phyloP scores from a whole-genome alignment of 2,888 invertebrate species.

The Luperina testacea region DNA sequence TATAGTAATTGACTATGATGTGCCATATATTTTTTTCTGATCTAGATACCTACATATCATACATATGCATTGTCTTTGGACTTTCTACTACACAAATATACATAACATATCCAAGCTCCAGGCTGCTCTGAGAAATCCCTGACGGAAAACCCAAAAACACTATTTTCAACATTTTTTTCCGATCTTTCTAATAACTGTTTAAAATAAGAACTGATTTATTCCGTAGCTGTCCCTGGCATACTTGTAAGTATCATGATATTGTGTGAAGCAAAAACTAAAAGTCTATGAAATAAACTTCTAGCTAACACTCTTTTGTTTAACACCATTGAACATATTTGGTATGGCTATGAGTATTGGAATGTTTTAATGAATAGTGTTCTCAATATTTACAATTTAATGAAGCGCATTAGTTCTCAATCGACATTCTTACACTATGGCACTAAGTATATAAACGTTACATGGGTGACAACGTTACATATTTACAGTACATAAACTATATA shows the following conservation, averaged over 20 bases:
- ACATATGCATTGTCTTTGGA: not conserved
- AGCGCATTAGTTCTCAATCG: slow-evolving; percentile 79
- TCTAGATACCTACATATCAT: not conserved
- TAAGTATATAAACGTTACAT: slow-evolving; percentile 43
- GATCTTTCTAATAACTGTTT: not conserved
- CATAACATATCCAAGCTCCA: not conserved
- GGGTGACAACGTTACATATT: slow-evolving; percentile 55
- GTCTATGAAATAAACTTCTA: not conserved
- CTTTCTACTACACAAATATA: not conserved
- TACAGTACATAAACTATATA: slow-evolving; percentile 73
- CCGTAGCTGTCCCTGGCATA: not conserved
- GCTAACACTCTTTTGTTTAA: slow-evolving; percentile 37
- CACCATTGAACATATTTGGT: slow-evolving; percentile 43
- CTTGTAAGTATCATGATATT: not conserved
- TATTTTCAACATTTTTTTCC: not conserved
- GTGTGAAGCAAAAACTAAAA: not conserved
- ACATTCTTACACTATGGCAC: slow-evolving; percentile 42
- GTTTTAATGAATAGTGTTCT: slow-evolving; percentile 52
- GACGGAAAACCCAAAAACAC: not conserved
- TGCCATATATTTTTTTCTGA: not conserved
- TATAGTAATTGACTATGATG: slow-evolving; percentile 20
- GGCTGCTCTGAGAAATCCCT: not conserved
- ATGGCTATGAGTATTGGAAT: slow-evolving; percentile 62
- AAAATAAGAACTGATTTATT: not conserved
- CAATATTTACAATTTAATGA: slow-evolving; percentile 71